A percentile compares a stretch with the other conserved stretches of the same genome.
phyloP scores from a whole-genome alignment of 2,113 vertebrate genomes.

The Rhinolophus sinicus region DNA sequence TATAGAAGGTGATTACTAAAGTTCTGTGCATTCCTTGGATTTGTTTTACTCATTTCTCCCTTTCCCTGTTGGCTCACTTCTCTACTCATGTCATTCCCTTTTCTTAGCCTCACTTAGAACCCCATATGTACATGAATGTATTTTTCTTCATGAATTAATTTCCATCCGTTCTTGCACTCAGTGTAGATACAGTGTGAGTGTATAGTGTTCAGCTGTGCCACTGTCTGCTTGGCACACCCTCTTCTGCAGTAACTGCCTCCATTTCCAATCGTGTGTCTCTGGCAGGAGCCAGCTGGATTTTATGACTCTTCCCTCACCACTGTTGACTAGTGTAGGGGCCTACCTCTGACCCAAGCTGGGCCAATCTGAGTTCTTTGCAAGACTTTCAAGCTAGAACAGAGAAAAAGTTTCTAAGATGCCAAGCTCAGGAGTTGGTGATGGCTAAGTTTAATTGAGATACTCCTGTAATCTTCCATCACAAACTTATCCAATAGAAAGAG shows the following conservation, averaged over 20 bases:
- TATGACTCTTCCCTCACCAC: background rate
- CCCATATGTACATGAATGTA: background rate
- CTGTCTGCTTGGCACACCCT: background rate
- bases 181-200: background rate
- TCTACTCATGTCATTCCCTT: background rate
- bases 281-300: background rate
- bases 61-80: background rate
- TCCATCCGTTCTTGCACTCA: background rate
- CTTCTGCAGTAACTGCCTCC: background rate
- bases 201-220: rapidly evolving
- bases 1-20: background rate
- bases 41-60: background rate
- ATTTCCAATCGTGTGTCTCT: background rate
- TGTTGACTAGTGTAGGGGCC: background rate
- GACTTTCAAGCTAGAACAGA: background rate
- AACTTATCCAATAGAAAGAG: background rate
- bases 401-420: background rate
- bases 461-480: background rate
- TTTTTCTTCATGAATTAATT: background rate
- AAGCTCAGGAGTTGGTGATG: background rate
- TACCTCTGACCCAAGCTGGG: background rate
- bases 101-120: background rate
- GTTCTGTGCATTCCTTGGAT: background rate
- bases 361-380: background rate
- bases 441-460: background rate